Evolutionary conservation across 2,113 vertebrate genomes (phyloP).

Genomic region (Apodemus speciosus): DNA sequence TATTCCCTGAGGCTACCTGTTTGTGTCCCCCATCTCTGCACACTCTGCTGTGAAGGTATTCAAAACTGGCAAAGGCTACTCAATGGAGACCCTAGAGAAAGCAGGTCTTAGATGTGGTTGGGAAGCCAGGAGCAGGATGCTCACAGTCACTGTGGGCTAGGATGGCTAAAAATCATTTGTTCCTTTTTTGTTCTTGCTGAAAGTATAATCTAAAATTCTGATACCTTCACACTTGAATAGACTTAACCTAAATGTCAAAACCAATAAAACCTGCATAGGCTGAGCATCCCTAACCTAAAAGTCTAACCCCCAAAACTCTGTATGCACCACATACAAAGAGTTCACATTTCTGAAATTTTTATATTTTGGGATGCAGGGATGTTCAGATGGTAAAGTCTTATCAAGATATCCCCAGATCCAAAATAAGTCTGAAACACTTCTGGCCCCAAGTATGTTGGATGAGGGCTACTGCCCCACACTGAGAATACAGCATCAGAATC

Average conservation of each 20-base stretch:
- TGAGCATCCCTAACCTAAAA: neutral
- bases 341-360: neutral
- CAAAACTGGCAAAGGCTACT: neutral
- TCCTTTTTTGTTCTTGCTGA: neutral
- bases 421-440: neutral
- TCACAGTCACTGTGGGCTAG: accelerated
- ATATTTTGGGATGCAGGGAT: neutral
- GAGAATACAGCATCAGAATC: neutral
- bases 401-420: neutral
- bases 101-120: neutral
- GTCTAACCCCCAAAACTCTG: neutral
- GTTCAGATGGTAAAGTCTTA: neutral
- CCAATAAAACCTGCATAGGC: neutral
- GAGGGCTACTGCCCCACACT: neutral
- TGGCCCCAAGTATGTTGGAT: neutral
- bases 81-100: neutral
- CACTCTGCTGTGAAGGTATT: accelerated
- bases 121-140: accelerated
- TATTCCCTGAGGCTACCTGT: accelerated
- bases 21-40: too few species aligned
- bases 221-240: neutral
- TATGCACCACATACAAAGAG: neutral
- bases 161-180: neutral
- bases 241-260: neutral
- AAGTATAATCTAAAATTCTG: neutral